Evolutionary conservation across 2,113 vertebrate genomes (phyloP), one percentile per base, ranked within the genome.

Genomic region (Larimichthys crocea): DNA sequence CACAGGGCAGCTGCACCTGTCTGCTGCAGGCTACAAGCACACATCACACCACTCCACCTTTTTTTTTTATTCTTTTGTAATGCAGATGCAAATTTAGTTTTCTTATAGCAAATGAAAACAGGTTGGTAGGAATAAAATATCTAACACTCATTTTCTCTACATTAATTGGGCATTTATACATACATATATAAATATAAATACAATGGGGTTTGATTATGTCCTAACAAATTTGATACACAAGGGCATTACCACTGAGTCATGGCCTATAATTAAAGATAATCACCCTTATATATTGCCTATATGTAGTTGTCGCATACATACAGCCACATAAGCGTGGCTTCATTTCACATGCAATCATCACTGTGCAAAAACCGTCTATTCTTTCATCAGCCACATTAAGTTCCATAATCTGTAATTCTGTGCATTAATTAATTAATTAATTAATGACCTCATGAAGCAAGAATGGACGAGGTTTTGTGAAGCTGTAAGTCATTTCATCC

Each of bases 1-100:
- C 82, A 82, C 91, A 85, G 42, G 77, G 79, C 65, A 7, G 64
- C 87, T 65, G 71, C 88, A 88, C 86, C 88, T 87, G 87, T 74
- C 50, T 70, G 79, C 84, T 71, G 65, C 76, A 57, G 70, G 69
- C 69, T 40, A 0, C 3, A 5, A 20, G 19, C 81, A 44, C 61
- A 44, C 0, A 9, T n/a, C 65, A 65, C 19, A 48, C 6, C 52
- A 22, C 6, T 1, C 11, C 35, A 42, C 12, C 7, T 9, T 40
- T 40, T 40, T 40, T 40, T 40, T 26, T 5, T 5, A 24, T 8
- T 35, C 0, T 9, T 40, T 35, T 22, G n/a, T 46, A 14, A 56
- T 16, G 57, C 19, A 22, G 11, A 17, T 31, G 20, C 11, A 6
- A 44, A 6, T 42, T 9, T 8, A 0, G 31, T 35, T 35, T 4